Conservation (phyloP, 2,797 vertebrate genomes). For the Pipistrellus nathusii region DNA sequence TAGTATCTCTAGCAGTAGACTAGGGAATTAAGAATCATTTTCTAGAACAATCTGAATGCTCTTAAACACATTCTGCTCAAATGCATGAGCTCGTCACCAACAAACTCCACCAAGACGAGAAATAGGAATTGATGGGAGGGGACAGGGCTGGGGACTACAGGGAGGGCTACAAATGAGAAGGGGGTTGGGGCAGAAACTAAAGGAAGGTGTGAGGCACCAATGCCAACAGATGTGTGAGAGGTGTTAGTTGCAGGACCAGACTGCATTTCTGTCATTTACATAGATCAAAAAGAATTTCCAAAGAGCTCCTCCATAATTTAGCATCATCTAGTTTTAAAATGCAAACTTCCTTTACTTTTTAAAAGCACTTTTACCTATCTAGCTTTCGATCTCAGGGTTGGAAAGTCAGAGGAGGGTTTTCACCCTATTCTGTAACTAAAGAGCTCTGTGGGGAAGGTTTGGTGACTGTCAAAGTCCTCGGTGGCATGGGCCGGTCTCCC, state of each 20-base stretch:
- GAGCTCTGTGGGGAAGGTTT: not conserved
- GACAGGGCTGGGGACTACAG: not conserved
- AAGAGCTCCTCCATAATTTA: slow-evolving; percentile 1
- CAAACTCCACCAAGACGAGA: not conserved
- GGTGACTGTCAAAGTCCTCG: not conserved
- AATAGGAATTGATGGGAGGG: not conserved
- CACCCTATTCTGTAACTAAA: not conserved
- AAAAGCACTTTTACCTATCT: not conserved
- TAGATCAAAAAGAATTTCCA: slow-evolving; percentile 21
- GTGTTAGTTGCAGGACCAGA: not conserved
- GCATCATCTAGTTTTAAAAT: not conserved
- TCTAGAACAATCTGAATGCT: not conserved
- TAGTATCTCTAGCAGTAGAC: not conserved
- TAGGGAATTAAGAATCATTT: not conserved
- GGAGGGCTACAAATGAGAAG: not conserved
- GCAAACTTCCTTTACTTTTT: not conserved
- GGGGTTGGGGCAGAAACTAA: not conserved
- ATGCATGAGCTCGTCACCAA: not conserved
- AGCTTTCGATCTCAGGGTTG: not conserved
- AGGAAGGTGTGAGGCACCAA: not conserved
- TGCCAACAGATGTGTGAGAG: not conserved
- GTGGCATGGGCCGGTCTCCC: not conserved
- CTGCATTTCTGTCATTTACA: not conserved
- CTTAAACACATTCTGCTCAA: not conserved
- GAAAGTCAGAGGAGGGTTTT: not conserved